A percentile compares a stretch with the other conserved stretches of the same genome.
Evolutionary conservation across 2,888 invertebrate genomes (phyloP).

Genomic region (Epirrhoe alternata): DNA sequence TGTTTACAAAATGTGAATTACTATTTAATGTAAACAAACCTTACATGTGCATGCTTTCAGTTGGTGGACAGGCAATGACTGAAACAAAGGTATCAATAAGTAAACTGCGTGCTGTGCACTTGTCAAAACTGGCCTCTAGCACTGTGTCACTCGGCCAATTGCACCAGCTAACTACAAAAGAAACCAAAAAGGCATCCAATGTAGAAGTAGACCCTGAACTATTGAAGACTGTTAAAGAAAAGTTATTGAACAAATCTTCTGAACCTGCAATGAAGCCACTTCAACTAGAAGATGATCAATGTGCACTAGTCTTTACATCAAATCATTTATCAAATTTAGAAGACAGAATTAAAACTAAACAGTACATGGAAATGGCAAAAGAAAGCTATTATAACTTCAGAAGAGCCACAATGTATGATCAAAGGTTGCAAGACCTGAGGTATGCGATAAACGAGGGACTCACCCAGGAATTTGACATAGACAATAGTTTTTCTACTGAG

Average conservation of each 20-base stretch:
- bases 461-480: conserved; percentile 71
- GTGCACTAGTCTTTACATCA: conserved; percentile 74
- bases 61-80: conserved; percentile 86
- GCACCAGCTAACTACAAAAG: conserved; percentile 80
- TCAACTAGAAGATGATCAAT: conserved; percentile 73
- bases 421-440: conserved; percentile 74
- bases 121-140: conserved; percentile 87
- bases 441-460: conserved; percentile 81
- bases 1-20: conserved; percentile 19
- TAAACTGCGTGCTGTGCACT: conserved; percentile 87
- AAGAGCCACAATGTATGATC: conserved; percentile 77
- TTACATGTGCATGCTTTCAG: conserved; percentile 69
- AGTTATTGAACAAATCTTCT: conserved; percentile 65
- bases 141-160: conserved; percentile 84
- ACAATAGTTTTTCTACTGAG: conserved; percentile 37
- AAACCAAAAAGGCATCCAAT: conserved; percentile 52
- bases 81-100: conserved; percentile 88
- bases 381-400: conserved; percentile 81
- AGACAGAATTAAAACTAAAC: conserved; percentile 67
- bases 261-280: conserved; percentile 49
- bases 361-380: conserved; percentile 71
- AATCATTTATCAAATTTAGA: conserved; percentile 66
- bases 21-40: conserved; percentile 45
- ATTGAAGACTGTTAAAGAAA: conserved; percentile 73
- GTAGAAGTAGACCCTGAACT: conserved; percentile 75